Base-by-base conservation (phyloP, 1,140 invertebrate species). In the Neotoxoptera formosana region DNA sequence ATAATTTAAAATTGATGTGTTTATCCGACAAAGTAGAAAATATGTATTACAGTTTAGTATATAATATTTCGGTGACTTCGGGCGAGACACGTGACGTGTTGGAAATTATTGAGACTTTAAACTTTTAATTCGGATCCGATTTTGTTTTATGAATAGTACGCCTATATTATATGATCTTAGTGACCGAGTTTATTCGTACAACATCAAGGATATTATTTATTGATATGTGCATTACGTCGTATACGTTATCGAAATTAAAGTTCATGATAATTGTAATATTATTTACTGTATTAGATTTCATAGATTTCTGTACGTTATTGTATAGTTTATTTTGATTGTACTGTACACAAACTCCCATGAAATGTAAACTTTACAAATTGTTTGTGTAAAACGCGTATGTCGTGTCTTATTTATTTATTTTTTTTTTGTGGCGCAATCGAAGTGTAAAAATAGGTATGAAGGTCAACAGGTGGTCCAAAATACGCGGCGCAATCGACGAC, bases 301-400 rank as follows among this genome's bases (percentile, higher is more conserved):
- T 0, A 25, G 23, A n/a, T n/a, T 1, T 67, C 17, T 17, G 14
- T 0, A n/a, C 14, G 14, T 7, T 17, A 76, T 2, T n/a, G n/a
- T n/a, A n/a, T 6, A 67, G 0, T 6, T 14, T 4, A 30, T 23
- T 67, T 67, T 1, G 41, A 17, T 67, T 67, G n/a, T n/a, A 7
- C 4, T 17, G 11, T 14, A 76, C 14, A 76, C 1, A 76, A 76
- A 20, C 14, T 4, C n/a, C 14, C 17, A 34, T 30, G n/a, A n/a
- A n/a, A n/a, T 17, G 30, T 76, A 76, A 17, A 34, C 17, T 76
- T 14, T 30, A 3, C 3, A 67, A 67, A n/a, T n/a, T 7, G 17
- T 67, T 17, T n/a, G 17, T n/a, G n/a, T n/a, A 17, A 17, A 17
- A 67, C 17, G 14, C 17, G 14, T 17, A n/a, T 17, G 17, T 67